These are phyloP conservation scores for Sitobion miscanthi DNA, from an alignment of 1,140 invertebrate genomes.

Conservation along the genomic window DNA sequence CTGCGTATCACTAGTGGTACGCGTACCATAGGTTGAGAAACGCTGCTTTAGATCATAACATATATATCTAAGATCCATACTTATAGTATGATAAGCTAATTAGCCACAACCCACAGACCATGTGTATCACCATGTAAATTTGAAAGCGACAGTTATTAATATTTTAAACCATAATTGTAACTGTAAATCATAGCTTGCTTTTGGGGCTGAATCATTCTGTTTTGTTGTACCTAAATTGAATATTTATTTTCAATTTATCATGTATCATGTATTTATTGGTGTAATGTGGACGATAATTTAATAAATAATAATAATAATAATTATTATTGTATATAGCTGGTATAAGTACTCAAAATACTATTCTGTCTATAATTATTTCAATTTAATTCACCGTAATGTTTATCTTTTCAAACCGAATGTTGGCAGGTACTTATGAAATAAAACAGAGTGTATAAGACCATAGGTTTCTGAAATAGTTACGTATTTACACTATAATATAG, in stretches of 20 bases:
- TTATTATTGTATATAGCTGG: no score
- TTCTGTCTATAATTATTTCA: neutral
- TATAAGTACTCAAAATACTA: neutral
- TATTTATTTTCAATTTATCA: neutral
- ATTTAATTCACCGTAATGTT: neutral
- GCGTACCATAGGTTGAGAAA: no score
- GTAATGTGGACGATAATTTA: no score
- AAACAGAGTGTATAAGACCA: neutral
- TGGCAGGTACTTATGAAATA: neutral
- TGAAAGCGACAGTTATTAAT: neutral
- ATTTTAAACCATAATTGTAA: neutral
- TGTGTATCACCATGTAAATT: neutral
- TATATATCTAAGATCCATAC: neutral
- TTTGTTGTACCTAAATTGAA: neutral
- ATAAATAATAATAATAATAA: no score
- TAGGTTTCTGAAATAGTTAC: neutral
- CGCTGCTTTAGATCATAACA: no score
- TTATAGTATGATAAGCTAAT: neutral
- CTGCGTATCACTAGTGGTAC: no score
- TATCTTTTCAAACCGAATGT: neutral
- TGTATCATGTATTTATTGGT: neutral
- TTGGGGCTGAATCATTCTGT: no score
- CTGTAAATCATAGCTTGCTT: neutral
- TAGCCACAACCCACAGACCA: neutral
- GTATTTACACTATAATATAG: neutral